A percentile compares a stretch with the other conserved stretches of the same genome.
These are phyloP conservation scores for Mallotus villosus DNA, from an alignment of 2,797 vertebrate genomes.

Conservation along the genomic window DNA sequence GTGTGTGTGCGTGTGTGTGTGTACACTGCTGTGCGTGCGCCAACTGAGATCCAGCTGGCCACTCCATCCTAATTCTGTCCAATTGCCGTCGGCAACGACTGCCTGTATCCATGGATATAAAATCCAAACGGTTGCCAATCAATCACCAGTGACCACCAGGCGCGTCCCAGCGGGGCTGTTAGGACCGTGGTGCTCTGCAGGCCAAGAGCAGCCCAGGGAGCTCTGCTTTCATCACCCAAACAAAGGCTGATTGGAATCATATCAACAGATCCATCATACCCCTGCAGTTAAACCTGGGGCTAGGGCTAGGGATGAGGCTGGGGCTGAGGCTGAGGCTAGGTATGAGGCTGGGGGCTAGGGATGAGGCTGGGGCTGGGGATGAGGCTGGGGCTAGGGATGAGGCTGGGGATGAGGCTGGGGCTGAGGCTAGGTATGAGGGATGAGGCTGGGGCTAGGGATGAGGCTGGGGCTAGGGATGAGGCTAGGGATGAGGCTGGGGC, in stretches of 20 bases:
- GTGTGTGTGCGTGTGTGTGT: constrained; percentile 4
- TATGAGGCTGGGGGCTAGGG: background rate
- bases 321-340: no score
- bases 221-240: constrained; percentile 49
- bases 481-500: no score
- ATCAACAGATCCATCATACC: constrained; percentile 56
- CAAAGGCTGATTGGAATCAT: constrained; percentile 30
- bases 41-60: constrained; percentile 40
- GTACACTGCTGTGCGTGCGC: constrained; percentile 8
- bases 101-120: constrained; percentile 39
- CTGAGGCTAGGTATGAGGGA: background rate
- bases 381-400: background rate
- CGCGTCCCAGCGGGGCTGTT: constrained; percentile 41
- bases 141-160: constrained; percentile 39
- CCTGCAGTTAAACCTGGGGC: background rate
- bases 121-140: constrained; percentile 47
- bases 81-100: constrained; percentile 20
- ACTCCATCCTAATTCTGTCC: constrained; percentile 1
- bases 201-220: constrained; percentile 18
- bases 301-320: no score
- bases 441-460: constrained; percentile 5
- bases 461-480: no score
- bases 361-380: background rate
- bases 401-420: background rate
- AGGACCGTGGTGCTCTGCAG: constrained; percentile 33